Evolutionary conservation across 2,797 vertebrate genomes (phyloP), one percentile per base, ranked within the genome.

Genomic region (Merluccius polli): DNA sequence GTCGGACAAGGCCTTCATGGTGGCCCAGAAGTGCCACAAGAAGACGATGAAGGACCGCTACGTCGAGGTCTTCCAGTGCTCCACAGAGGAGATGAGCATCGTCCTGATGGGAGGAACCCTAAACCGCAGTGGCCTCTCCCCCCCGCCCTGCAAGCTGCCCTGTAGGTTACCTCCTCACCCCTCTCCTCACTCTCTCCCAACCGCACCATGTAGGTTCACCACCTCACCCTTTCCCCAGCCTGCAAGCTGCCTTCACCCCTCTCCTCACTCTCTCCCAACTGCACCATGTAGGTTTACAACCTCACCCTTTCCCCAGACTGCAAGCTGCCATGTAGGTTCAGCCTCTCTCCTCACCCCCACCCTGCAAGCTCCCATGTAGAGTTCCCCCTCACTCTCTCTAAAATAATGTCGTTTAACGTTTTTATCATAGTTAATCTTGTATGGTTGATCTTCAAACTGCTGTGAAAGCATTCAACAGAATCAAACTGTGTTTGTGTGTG

Each of bases 11-110:
- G 96, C 97, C 0, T 96, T 97, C 78, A 88, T 95, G 91, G 95
- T 97, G 77, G 90, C 97, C 82, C 97, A 99, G 89, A 95, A 96
- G 84, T 98, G 97, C 86, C 97, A 99, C 85, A 99, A 98, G 89
- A 97, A 98, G 91, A 95, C 96, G 78, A 98, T 99, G 97, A 98
- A 98, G 93, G 97, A 98, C 86, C 95, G 97, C 68, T 99, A 98
- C 0, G 96, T 99, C 27, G 97, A 98, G 93, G 97, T 99, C 81
- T 98, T 99, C 86, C 97, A 98, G 91, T 99, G 97, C 87, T 98
- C 97, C 77, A 96, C 96, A 72, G 96, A 98, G 88, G 97, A 99
- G 92, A 99, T 99, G 97, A 98, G 96, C 92, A 97, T 97, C 75
- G 97, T 99, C 86, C 93, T 99, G 92, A 97, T 98, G 96, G 97